Evolutionary conservation across 2,888 invertebrate genomes (phyloP), one percentile per base, ranked within the genome.

Genomic region (Phanerotoma sp.): DNA sequence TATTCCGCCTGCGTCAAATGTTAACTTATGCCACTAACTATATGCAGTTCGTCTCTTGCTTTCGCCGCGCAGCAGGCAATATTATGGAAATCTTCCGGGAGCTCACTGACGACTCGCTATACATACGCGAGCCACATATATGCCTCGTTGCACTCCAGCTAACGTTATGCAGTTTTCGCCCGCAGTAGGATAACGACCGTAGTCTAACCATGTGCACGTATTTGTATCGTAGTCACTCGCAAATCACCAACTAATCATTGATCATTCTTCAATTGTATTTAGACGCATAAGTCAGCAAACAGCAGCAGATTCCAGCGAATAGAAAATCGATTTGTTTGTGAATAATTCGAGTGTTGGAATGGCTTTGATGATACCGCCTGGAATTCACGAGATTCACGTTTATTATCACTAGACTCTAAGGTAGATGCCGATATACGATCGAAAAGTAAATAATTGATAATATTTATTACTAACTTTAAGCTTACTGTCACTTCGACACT

Each of bases 1-100:
- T 74, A 74, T 74, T 74, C 73, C 67, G 64, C 57, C 66, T 66
- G 69, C 74, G 69, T 73, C 71, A 73, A 73, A 73, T 70, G 71
- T 67, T 69, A 70, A 68, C 70, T 71, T 71, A 67, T 63, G 69
- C 67, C 63, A 64, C 69, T 71, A 70, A 71, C 71, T 67, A 71
- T 67, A 69, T 66, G 63, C 64, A 59, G 57, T 63, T 65, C 64
- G 52, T 56, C 63, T 58, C 56, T 55, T 35, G 54, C 44, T 50
- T 60, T 57, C 38, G 38, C 46, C 46, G 32, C 28, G 40, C 30
- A 33, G 45, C 48, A 45, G 55, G 57, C 64, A 65, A 66, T 69
- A 66, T 66, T 67, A 69, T 69, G 66, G 69, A 69, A 66, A 68
- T 68, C 54, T 50, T 53, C 40, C 52, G 52, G 44, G 49, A 54